A percentile compares a stretch with the other conserved stretches of the same genome.
Evolutionary conservation across 2,113 vertebrate species (phyloP).

Genomic region (Malaclemys terrapin): DNA sequence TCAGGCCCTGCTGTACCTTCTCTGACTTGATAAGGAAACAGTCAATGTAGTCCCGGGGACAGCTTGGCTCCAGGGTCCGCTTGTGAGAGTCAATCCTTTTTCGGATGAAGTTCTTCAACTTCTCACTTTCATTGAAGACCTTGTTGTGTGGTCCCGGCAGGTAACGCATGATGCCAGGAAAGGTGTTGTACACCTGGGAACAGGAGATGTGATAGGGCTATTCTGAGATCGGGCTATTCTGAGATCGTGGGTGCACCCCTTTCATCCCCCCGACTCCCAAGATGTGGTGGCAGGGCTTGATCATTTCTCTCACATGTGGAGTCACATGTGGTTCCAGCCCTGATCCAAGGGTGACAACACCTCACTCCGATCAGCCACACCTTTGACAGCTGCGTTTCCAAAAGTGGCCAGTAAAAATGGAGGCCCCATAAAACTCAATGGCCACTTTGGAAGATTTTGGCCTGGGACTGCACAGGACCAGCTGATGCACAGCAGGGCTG

Average conservation of each 20-base stretch:
- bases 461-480: neutral
- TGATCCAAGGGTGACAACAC: neutral
- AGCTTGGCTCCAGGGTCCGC: conserved; percentile 58
- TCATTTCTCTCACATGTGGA: neutral
- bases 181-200: conserved; percentile 65
- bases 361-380: too few relatives aligned
- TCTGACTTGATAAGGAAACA: conserved; percentile 68
- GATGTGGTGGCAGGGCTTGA: neutral
- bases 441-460: neutral
- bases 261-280: neutral
- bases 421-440: neutral
- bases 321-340: neutral
- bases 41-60: conserved; percentile 75
- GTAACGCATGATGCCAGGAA: conserved; percentile 60
- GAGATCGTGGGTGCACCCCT: neutral
- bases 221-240: too few relatives aligned
- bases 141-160: conserved; percentile 70
- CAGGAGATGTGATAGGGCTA: fast-evolving
- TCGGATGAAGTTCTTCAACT: conserved; percentile 58
- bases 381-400: too few relatives aligned
- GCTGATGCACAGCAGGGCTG: neutral
- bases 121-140: conserved; percentile 26
- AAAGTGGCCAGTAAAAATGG: neutral
- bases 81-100: conserved; percentile 52
- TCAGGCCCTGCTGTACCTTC: conserved; percentile 48